phyloP scores from a whole-genome alignment of 2,113 vertebrate genomes.

The Pyrgilauda ruficollis region DNA sequence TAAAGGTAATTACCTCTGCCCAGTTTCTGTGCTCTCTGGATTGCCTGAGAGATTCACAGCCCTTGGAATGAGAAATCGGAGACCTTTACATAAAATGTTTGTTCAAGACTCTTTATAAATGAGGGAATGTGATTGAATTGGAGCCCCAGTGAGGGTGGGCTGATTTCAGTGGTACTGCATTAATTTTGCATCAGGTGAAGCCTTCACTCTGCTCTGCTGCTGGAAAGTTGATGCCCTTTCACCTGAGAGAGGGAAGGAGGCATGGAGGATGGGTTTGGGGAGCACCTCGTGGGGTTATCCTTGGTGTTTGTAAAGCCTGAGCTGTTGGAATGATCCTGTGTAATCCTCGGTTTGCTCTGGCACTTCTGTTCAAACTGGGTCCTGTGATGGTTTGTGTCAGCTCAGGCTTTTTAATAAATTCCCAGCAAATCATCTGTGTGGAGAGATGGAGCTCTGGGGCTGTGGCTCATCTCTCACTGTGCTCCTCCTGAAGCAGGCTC shows the following conservation, averaged over 20 bases:
- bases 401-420: background rate
- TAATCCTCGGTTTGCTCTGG: background rate
- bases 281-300: background rate
- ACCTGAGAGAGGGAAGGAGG: background rate
- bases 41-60: background rate
- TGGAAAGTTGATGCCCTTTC: background rate
- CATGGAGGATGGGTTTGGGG: background rate
- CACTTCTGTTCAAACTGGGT: background rate
- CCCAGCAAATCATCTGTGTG: background rate
- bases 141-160: background rate
- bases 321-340: background rate
- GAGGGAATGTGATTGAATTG: background rate
- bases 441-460: background rate
- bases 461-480: background rate
- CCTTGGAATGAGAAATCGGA: slow-evolving; percentile 17
- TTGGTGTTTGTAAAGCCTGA: background rate
- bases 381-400: background rate
- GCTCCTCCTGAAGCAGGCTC: background rate
- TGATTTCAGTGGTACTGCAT: background rate
- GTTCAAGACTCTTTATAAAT: background rate
- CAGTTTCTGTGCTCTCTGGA: background rate
- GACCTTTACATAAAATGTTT: slow-evolving; percentile 19
- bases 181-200: background rate
- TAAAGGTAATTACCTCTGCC: background rate
- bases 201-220: background rate